Conservation (phyloP, 2,797 vertebrate species). For the Notamacropus eugenii region DNA sequence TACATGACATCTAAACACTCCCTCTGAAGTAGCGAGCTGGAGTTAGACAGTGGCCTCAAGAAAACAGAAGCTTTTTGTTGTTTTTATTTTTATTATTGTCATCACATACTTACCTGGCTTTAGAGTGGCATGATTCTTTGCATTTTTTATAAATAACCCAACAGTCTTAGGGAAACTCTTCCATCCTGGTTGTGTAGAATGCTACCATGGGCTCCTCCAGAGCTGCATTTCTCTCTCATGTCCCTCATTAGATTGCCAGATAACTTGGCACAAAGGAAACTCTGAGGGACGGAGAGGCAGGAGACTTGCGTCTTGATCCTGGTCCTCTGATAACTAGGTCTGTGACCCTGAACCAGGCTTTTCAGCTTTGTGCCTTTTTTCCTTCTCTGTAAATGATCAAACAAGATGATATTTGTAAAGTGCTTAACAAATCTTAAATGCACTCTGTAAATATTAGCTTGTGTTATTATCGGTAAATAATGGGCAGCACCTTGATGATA, state of each 20-base stretch:
- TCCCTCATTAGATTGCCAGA: no score
- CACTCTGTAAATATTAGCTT: background rate
- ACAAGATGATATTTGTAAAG: background rate
- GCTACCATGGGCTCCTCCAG: background rate
- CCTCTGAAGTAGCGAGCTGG: background rate
- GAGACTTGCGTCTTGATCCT: background rate
- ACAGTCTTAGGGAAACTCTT: background rate
- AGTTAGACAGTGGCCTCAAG: constrained; percentile 32
- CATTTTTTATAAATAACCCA: constrained; percentile 29
- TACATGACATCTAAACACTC: constrained; percentile 52
- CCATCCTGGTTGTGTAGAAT: background rate
- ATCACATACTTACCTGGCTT: constrained; percentile 23
- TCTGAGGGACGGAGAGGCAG: background rate
- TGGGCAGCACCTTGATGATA: constrained; percentile 19
- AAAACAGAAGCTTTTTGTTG: background rate
- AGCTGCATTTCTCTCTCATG: background rate
- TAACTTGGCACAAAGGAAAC: background rate
- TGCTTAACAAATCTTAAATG: background rate
- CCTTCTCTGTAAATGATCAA: background rate
- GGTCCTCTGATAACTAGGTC: background rate
- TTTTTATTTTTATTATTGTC: background rate
- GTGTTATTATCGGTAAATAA: background rate
- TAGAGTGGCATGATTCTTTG: background rate
- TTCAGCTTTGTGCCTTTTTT: background rate
- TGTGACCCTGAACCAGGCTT: background rate